Evolutionary conservation across 2,888 invertebrate genomes (phyloP).

Genomic region (Leptodirus hochenwartii): DNA sequence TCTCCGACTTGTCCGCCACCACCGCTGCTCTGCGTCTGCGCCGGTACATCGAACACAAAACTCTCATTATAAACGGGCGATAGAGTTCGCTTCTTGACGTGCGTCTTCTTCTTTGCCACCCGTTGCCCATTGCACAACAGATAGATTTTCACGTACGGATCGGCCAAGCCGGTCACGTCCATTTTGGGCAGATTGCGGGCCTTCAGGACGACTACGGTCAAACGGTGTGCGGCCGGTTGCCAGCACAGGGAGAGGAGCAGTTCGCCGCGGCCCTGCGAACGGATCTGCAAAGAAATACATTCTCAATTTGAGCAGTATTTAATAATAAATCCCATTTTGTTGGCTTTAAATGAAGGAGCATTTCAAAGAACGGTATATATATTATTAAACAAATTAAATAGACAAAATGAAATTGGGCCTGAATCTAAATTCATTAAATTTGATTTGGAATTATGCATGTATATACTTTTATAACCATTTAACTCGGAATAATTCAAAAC

Average conservation of each 20-base stretch:
- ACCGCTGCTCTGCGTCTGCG: too few species aligned
- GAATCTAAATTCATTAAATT: too few species aligned
- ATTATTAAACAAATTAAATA: not conserved
- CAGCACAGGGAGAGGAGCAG: slow-evolving; percentile 91
- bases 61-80: slow-evolving; percentile 99
- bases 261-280: slow-evolving; percentile 86
- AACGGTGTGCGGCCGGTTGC: slow-evolving; percentile 89
- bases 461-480: too few species aligned
- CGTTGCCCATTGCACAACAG: slow-evolving; percentile 93
- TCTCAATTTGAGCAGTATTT: slow-evolving; percentile 2
- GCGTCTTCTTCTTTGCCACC: slow-evolving; percentile 97
- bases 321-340: slow-evolving; percentile 3
- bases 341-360: too few species aligned
- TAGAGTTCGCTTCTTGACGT: slow-evolving; percentile 92
- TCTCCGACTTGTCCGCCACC: slow-evolving; percentile 29
- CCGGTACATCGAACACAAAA: slow-evolving; percentile 88
- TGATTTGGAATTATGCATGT: too few species aligned
- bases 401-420: too few species aligned
- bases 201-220: slow-evolving; percentile 93
- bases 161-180: slow-evolving; percentile 94
- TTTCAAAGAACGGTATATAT: too few species aligned
- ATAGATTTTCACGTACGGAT: slow-evolving; percentile 97
- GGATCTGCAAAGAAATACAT: slow-evolving; percentile 41
- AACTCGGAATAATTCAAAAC: too few species aligned
- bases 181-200: slow-evolving; percentile 95